Percentiles rank a stretch among this genome's conserved stretches.
Conservation (phyloP, 2,797 vertebrate species). For the Philypnodon macrostomus region DNA sequence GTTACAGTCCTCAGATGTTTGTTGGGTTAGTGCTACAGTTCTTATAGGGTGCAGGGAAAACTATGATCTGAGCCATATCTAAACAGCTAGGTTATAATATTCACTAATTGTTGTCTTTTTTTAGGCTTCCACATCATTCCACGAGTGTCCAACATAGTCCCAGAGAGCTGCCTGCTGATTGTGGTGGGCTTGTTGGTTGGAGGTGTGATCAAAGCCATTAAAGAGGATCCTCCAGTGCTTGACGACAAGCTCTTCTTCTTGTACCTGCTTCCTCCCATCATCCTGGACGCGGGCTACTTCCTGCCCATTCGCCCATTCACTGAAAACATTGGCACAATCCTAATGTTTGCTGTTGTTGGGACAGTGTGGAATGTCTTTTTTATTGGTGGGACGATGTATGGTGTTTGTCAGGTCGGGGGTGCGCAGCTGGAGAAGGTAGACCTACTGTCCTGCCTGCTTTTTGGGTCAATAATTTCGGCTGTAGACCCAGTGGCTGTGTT, state of each 20-base stretch:
- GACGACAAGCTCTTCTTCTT: constrained; percentile 89
- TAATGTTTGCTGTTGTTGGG: constrained; percentile 91
- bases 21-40: too few relatives aligned
- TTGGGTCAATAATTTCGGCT: constrained; percentile 91
- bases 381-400: constrained; percentile 84
- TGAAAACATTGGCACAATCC: constrained; percentile 94
- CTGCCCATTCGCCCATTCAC: constrained; percentile 88
- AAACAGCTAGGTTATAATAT: too few relatives aligned
- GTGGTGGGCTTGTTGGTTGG: constrained; percentile 91
- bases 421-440: constrained; percentile 71
- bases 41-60: too few relatives aligned
- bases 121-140: constrained; percentile 93
- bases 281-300: constrained; percentile 96
- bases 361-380: constrained; percentile 95
- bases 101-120: not conserved
- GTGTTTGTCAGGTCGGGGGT: constrained; percentile 81
- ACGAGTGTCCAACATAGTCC: constrained; percentile 83
- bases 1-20: too few relatives aligned
- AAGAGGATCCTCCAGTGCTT: constrained; percentile 80
- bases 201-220: constrained; percentile 85
- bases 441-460: constrained; percentile 89
- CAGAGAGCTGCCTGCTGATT: constrained; percentile 94
- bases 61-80: too few relatives aligned
- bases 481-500: constrained; percentile 96
- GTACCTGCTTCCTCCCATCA: constrained; percentile 95